Evolutionary conservation across 2,797 vertebrate genomes (phyloP).

Genomic region (Neosilurus hyrtlii): DNA sequence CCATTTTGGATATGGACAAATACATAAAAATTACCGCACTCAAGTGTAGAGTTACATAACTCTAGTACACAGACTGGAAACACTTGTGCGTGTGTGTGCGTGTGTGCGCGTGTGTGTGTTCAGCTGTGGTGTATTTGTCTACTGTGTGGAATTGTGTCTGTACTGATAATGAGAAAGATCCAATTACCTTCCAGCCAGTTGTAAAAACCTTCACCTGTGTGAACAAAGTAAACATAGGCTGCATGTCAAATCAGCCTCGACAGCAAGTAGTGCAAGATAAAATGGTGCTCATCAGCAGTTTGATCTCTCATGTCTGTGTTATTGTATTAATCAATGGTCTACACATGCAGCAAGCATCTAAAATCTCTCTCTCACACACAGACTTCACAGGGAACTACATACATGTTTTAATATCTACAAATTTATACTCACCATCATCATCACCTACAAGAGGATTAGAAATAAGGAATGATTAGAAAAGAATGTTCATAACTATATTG

Average conservation of each 20-base stretch:
- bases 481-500: background rate
- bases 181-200: conserved; percentile 90
- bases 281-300: background rate
- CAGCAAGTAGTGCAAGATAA: background rate
- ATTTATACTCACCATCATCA: conserved; percentile 85
- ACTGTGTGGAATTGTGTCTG: conserved; percentile 4
- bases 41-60: too few species aligned
- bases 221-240: conserved; percentile 37
- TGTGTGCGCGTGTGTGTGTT: background rate
- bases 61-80: too few species aligned
- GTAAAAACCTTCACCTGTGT: conserved; percentile 89
- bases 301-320: background rate
- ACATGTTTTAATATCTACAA: background rate
- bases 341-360: background rate
- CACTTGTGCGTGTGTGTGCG: background rate
- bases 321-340: too few species aligned
- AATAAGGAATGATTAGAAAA: background rate
- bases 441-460: conserved; percentile 72
- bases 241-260: conserved; percentile 2
- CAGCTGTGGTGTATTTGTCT: conserved; percentile 10
- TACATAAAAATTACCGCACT: too few species aligned
- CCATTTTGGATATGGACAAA: too few species aligned
- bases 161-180: conserved; percentile 1
- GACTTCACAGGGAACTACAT: background rate
- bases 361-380: background rate